Percentiles rank a stretch among this genome's conserved stretches.
phyloP scores from a whole-genome alignment of 2,888 invertebrate genomes.

The Tipula unca region DNA sequence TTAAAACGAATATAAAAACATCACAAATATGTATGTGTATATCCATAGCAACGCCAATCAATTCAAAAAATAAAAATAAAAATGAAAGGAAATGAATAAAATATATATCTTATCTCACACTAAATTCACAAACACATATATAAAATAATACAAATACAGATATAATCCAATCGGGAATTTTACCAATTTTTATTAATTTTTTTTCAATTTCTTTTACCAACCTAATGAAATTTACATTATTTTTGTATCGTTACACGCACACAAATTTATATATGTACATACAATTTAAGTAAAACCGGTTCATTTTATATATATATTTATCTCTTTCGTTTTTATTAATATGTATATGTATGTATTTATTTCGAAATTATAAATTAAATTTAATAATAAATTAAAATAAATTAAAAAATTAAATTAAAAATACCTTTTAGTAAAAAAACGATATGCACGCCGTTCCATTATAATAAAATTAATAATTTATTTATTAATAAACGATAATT shows the following conservation, averaged over 20 bases:
- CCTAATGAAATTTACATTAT: background rate
- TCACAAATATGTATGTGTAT: background rate
- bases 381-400: slow-evolving; percentile 22
- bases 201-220: background rate
- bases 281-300: background rate
- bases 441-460: slow-evolving; percentile 73
- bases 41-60: slow-evolving; percentile 19
- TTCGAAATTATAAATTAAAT: slow-evolving; percentile 20
- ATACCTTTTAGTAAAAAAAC: slow-evolving; percentile 75
- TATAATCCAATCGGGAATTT: slow-evolving; percentile 14
- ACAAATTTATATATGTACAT: too few relatives aligned
- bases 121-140: background rate
- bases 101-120: background rate
- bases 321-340: background rate
- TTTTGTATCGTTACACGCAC: background rate
- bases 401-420: slow-evolving; percentile 47
- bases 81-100: background rate
- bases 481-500: background rate
- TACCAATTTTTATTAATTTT: background rate
- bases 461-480: slow-evolving; percentile 43
- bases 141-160: background rate
- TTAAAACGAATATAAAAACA: background rate
- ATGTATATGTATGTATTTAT: too few relatives aligned
- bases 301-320: background rate
- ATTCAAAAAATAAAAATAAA: background rate